Evolutionary conservation across 2,797 vertebrate genomes (phyloP).

Genomic region (Siniperca scherzeri): DNA sequence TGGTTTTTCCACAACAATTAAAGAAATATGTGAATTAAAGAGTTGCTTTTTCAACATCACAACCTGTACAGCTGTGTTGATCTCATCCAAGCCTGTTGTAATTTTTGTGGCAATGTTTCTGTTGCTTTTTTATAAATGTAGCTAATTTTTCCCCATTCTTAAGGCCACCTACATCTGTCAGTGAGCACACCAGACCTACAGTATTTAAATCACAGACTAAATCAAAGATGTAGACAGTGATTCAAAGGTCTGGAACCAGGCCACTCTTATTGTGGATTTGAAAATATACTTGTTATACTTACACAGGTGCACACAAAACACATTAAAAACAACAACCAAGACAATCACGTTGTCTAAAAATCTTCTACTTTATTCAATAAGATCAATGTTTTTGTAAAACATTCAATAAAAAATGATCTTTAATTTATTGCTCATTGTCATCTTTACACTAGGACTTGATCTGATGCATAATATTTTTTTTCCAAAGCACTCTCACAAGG

Average conservation of each 20-base stretch:
- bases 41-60: background rate
- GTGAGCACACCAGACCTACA: background rate
- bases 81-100: background rate
- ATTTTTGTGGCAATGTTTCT: background rate
- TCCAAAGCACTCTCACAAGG: constrained; percentile 83
- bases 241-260: background rate
- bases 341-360: constrained; percentile 84
- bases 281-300: background rate
- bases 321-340: constrained; percentile 19
- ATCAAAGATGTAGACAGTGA: background rate
- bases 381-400: constrained; percentile 88
- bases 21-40: background rate
- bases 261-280: background rate
- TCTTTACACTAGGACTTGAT: constrained; percentile 84
- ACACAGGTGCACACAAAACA: constrained; percentile 35
- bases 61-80: background rate
- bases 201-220: too few species aligned
- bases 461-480: constrained; percentile 85
- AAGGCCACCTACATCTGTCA: background rate
- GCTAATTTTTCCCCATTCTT: background rate
- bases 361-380: constrained; percentile 88
- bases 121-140: background rate
- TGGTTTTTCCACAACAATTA: background rate
- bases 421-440: constrained; percentile 88
- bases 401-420: constrained; percentile 88